Conservation (phyloP, 2,797 vertebrate genomes). For the Anabacerthia variegaticeps region DNA sequence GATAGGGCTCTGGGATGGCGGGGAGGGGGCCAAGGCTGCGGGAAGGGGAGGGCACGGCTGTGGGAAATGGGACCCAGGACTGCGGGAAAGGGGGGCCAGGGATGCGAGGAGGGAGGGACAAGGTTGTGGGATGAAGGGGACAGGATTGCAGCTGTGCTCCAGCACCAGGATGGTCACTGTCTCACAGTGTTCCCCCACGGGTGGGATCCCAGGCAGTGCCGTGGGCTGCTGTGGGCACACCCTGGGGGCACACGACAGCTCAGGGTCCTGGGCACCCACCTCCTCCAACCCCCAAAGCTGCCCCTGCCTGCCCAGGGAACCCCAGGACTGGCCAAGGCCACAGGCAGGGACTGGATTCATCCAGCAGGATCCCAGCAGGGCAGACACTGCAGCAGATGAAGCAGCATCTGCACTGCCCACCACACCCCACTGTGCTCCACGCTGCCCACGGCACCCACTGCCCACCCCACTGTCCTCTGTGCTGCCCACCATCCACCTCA, state of each 20-base stretch:
- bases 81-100: not conserved
- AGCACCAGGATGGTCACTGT: not conserved
- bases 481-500: not conserved
- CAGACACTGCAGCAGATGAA: not conserved
- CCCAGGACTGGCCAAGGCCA: fast-evolving
- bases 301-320: not conserved
- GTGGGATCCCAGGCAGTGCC: not conserved
- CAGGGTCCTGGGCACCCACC: fast-evolving
- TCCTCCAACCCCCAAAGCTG: not conserved
- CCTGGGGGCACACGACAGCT: not conserved
- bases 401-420: not conserved
- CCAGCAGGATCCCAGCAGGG: not conserved
- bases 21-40: no score
- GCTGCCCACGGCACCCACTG: not conserved
- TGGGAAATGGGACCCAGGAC: not conserved
- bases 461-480: not conserved
- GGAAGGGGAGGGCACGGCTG: no score
- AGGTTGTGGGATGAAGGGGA: not conserved
- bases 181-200: fast-evolving
- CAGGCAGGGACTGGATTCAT: not conserved
- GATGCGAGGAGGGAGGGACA: not conserved
- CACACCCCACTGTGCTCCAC: not conserved
- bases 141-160: not conserved
- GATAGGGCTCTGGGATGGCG: not conserved
- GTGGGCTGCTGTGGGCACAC: not conserved